Evolutionary conservation across 2,113 vertebrate species (phyloP).

Genomic region (Xenopus borealis): DNA sequence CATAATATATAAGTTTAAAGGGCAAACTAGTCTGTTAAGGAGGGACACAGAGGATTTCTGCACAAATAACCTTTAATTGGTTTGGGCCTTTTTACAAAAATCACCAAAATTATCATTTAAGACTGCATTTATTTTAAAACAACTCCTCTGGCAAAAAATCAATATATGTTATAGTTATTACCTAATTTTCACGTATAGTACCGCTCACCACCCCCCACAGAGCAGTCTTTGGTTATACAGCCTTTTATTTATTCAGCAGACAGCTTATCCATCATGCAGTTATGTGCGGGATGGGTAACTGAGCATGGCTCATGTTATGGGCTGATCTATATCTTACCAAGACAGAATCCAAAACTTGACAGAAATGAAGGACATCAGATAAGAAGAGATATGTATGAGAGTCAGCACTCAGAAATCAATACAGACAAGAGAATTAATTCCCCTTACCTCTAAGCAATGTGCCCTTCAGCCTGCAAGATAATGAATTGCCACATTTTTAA

Average conservation of each 20-base stretch:
- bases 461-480: constrained; percentile 28
- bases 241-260: constrained; percentile 27
- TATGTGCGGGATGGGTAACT: constrained; percentile 34
- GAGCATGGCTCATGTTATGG: constrained; percentile 33
- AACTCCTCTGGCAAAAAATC: too few species aligned
- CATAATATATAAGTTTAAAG: too few species aligned
- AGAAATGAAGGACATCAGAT: constrained; percentile 41
- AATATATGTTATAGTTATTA: too few species aligned
- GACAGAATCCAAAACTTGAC: constrained; percentile 29
- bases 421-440: constrained; percentile 25
- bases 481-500: constrained; percentile 37
- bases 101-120: too few species aligned
- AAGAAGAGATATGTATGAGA: constrained; percentile 32
- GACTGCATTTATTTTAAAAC: too few species aligned
- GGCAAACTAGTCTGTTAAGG: too few species aligned
- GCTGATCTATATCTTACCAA: constrained; percentile 38
- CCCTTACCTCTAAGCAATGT: constrained; percentile 23
- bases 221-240: not conserved
- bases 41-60: too few species aligned
- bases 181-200: too few species aligned
- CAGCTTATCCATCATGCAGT: constrained; percentile 36
- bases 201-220: not conserved
- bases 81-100: too few species aligned
- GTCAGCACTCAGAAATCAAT: constrained; percentile 36
- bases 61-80: too few species aligned